Percentiles rank a stretch among this genome's conserved stretches.
phyloP scores from a whole-genome alignment of 2,888 invertebrate genomes.

The Erynnis tages region DNA sequence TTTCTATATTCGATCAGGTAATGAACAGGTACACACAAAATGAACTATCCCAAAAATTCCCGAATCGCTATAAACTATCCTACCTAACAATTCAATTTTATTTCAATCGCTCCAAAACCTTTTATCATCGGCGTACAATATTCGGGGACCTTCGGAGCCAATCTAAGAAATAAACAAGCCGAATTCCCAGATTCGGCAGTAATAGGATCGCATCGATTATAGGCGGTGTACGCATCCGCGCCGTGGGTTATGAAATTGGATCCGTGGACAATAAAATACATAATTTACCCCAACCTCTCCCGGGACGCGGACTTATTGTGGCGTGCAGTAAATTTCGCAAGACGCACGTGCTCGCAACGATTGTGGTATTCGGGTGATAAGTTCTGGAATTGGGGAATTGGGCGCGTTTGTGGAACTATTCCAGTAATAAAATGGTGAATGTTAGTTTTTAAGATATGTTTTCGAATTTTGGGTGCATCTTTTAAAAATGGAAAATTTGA shows the following conservation, averaged over 20 bases:
- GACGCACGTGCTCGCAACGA: conserved; percentile 45
- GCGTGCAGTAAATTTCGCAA: conserved; percentile 41
- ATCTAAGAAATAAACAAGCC: conserved; percentile 25
- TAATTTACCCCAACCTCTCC: conserved; percentile 40
- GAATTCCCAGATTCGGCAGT: conserved; percentile 20
- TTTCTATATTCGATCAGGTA: too few relatives aligned
- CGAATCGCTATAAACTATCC: neutral
- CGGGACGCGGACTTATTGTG: conserved; percentile 39
- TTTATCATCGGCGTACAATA: conserved; percentile 19
- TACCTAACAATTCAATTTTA: conserved; percentile 13
- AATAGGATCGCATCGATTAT: conserved; percentile 37
- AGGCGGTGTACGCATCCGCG: conserved; percentile 27
- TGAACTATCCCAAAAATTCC: too few relatives aligned
- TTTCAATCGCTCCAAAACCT: conserved; percentile 14
- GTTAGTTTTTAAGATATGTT: too few relatives aligned
- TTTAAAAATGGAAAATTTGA: too few relatives aligned
- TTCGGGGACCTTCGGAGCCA: conserved; percentile 18
- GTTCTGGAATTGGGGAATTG: conserved; percentile 29
- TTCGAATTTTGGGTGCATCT: too few relatives aligned
- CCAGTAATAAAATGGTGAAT: conserved; percentile 11
- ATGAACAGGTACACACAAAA: too few relatives aligned
- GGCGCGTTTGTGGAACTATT: conserved; percentile 4
- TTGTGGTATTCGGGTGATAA: conserved; percentile 36
- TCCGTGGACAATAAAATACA: conserved; percentile 47
- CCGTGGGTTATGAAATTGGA: conserved; percentile 46